These are phyloP conservation scores for Tribolium castaneum DNA, from an alignment of 1,140 invertebrate species.

Conservation along the genomic window DNA sequence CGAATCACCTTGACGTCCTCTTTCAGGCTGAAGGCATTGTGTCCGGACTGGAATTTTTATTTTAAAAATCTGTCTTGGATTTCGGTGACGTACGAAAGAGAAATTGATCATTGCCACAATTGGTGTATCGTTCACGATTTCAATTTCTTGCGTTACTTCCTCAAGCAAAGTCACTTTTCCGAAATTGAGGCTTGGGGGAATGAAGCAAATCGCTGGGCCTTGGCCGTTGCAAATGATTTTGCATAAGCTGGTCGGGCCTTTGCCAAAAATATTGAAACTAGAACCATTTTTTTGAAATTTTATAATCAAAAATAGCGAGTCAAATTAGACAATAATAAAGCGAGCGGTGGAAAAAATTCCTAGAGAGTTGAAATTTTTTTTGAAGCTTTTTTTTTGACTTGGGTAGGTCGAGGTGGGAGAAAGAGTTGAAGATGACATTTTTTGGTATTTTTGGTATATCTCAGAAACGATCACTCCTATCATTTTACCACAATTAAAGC, in stretches of 20 bases:
- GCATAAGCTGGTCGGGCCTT: constrained; percentile 51
- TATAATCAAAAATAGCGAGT: too few species aligned
- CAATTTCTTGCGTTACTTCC: constrained; percentile 53
- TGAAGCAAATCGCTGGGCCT: constrained; percentile 63
- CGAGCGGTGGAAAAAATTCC: too few species aligned
- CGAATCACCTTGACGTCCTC: constrained; percentile 44
- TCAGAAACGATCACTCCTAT: too few species aligned
- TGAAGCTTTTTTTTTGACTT: too few species aligned
- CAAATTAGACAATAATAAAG: too few species aligned
- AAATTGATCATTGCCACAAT: constrained; percentile 61
- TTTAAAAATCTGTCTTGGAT: too few species aligned
- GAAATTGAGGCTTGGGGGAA: constrained; percentile 61
- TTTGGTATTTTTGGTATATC: too few species aligned
- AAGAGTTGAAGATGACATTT: too few species aligned
- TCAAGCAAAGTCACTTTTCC: constrained; percentile 61
- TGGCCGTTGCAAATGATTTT: constrained; percentile 62
- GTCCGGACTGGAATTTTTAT: constrained; percentile 36
- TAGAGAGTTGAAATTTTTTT: too few species aligned
- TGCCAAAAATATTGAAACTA: constrained; percentile 53
- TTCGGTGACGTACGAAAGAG: constrained; percentile 58
- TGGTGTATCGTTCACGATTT: constrained; percentile 65
- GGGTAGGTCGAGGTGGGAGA: too few species aligned
- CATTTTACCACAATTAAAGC: too few species aligned
- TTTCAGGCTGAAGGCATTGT: constrained; percentile 35
- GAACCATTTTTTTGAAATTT: constrained; percentile 8